Evolutionary conservation across 1,140 invertebrate species (phyloP).

Genomic region (Orius insidiosus): DNA sequence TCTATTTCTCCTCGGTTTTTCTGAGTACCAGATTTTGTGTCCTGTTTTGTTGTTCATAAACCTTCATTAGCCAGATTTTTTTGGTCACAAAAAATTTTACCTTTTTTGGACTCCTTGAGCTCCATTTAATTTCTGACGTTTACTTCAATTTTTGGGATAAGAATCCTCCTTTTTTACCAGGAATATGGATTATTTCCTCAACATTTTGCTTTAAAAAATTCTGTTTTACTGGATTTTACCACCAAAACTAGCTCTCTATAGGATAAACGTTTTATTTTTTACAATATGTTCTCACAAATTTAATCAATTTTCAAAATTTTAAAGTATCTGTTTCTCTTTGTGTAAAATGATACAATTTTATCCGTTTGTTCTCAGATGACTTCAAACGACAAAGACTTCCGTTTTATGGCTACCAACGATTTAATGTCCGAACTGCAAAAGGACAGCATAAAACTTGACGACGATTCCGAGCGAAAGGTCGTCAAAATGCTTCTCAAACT

Average conservation of each 20-base stretch:
- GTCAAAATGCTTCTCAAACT: conserved; percentile 89
- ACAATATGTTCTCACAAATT: background rate
- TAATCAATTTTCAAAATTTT: background rate
- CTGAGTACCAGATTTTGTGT: no score
- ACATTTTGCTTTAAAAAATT: background rate
- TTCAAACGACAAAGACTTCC: conserved; percentile 95
- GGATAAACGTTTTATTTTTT: no score
- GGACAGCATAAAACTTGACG: conserved; percentile 96
- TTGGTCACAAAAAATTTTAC: no score
- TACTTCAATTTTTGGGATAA: no score
- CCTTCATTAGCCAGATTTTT: no score
- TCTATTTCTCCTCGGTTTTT: no score
- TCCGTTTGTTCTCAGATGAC: conserved; percentile 63
- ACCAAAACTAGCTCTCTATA: background rate
- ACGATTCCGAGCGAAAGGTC: conserved; percentile 96
- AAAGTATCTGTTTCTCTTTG: background rate
- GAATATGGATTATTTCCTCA: no score
- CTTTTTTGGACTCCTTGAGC: no score
- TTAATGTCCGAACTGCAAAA: conserved; percentile 97
- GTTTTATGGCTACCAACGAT: conserved; percentile 99
- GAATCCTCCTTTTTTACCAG: no score
- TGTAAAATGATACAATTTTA: background rate
- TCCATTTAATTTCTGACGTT: no score
- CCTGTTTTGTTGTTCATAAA: no score
- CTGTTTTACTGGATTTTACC: background rate